Base-by-base conservation (phyloP, 64 coral and sea anemone species). In the Anthopleura sola region DNA sequence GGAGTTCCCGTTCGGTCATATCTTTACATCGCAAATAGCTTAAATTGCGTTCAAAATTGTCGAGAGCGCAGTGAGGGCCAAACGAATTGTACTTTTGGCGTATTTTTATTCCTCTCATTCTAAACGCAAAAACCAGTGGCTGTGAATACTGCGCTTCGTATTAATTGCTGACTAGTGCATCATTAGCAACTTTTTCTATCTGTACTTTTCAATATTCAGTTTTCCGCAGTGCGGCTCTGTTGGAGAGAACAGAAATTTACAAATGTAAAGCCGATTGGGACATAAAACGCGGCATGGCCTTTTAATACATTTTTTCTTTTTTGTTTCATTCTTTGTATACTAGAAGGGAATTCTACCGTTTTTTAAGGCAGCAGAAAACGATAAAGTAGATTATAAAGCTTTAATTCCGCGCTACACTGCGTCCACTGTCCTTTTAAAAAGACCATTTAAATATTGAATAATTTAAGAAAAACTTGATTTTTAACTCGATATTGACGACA, bases 1-100 rank as follows among this genome's bases (percentile, higher is more conserved):
- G 76, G 76, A 79, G 76, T 79, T 79, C 76, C 76, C 44, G 37
- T 79, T 38, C 76, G 36, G 3, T 79, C 76, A 79, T 79, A 79
- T 79, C 76, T 79, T 48, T 79, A 79, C 76, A 79, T 79, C 76
- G 76, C 76, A 38, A 79, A 79, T 44, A 79, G 76, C 76, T 79
- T 79, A 79, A 79, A 79, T 79, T 79, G 76, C 39, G 76, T 79
- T 79, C 76, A 47, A 79, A 71, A 79, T 79, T 44, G 76, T 48
- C 44, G 76, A 48, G 20, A 79, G 44, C 76, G 44, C 76, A 79
- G 76, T 48, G 44, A 79, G 76, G 76, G 76, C 76, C 76, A 79
- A 79, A 79, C 76, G 76, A 38, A 24, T 79, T 44, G 76, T 48
- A 79, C 76, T 32, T 71, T 34, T 71, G 66, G 76, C 76, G 20